Evolutionary conservation across 64 coral and sea anemone genomes (phyloP), one percentile per base, ranked within the genome.

Genomic region (Porites lutea): DNA sequence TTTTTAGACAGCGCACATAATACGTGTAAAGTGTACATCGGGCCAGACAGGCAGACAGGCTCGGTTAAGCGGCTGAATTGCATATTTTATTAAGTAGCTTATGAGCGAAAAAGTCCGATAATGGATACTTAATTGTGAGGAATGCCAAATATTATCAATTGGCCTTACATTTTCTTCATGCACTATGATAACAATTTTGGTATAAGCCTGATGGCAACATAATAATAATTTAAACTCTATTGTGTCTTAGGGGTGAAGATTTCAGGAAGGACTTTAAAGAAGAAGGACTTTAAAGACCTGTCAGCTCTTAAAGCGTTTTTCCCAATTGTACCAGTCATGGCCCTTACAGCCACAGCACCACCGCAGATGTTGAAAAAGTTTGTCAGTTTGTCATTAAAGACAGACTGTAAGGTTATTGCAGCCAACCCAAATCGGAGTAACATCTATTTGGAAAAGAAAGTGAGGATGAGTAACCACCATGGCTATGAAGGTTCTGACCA

Each of bases 231-330:
- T 55, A 55, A 55, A 7, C 11, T 55, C 11, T 55, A 5, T 55
- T 55, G 27, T 37, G 27, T 37, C 58, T 18, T 64, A 93, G 92
- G 90, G 76, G 85, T 48, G 54, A 88, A 55, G 92, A 93, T 13
- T 93, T 93, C 45, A 88, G 92, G 82, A 93, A 78, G 58, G 92
- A 93, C 5, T 93, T 88, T 59, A 58, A 93, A 46, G 50, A 88
- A 86, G 82, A 93, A 78, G 58, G 92, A 93, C 5, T 93, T 88
- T 59, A 58, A 93, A 46, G 91, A 87, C 11, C 52, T 88, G 20
- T 87, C 73, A 52, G 23, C 62, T 9, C 37, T 93, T 16, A 93
- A 72, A 58, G 85, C 92, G 20, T 93, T 93, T 72, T 75, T 93
- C 46, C 86, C 83, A 10, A 57, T 16, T 69, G 86, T 93, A 58